A percentile compares a stretch with the other conserved stretches of the same genome.
Evolutionary conservation across 1,140 invertebrate species (phyloP).

Genomic region (Psilanteris sp.): DNA sequence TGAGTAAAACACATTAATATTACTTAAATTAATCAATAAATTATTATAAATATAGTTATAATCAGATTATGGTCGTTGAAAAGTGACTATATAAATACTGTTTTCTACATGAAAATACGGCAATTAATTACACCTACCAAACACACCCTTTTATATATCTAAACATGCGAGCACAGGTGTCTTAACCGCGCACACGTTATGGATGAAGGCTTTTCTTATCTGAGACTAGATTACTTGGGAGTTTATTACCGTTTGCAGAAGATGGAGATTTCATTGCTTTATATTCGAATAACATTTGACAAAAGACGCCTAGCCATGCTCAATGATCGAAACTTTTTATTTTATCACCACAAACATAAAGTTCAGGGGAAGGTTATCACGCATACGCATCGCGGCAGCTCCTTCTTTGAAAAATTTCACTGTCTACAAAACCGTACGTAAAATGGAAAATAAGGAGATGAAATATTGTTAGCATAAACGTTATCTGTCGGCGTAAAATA

Average conservation of each 20-base stretch:
- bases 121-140: too few species aligned
- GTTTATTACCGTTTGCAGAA: constrained; percentile 34
- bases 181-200: too few species aligned
- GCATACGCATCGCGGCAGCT: constrained; percentile 24
- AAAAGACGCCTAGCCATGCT: constrained; percentile 4
- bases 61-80: too few species aligned
- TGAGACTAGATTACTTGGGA: constrained; percentile 15
- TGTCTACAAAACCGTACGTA: constrained; percentile 27
- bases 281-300: constrained; percentile 45
- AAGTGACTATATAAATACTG: too few species aligned
- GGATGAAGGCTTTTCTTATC: constrained; percentile 23
- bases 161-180: too few species aligned
- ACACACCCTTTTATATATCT: too few species aligned
- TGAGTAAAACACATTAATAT: too few species aligned
- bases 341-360: constrained; percentile 25
- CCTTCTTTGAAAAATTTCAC: constrained; percentile 35
- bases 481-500: constrained; percentile 18
- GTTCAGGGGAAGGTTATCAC: constrained; percentile 17
- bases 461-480: constrained; percentile 33
- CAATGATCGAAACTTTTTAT: constrained; percentile 43
- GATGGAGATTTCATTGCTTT: constrained; percentile 33
- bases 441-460: constrained; percentile 29
- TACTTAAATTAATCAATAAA: too few species aligned
- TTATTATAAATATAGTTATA: too few species aligned
- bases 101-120: too few species aligned